Evolutionary conservation across 1,140 invertebrate species (phyloP), one percentile per base, ranked within the genome.

Genomic region (Pseudomyrmex flavicornis): DNA sequence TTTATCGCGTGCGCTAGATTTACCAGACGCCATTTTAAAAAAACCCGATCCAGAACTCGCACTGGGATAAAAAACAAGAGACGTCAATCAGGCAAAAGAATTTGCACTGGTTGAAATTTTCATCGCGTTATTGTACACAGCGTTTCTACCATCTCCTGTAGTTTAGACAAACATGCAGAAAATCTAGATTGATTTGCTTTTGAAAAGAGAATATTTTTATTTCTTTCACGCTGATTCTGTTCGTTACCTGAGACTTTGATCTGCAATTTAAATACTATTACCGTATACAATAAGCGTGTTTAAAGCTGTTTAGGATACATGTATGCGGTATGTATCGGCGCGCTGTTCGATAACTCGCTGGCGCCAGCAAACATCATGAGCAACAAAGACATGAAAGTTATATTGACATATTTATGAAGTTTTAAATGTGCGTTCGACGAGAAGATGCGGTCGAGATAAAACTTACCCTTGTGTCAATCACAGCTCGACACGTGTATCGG

Each of bases 401-500:
- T 58, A 69, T 8, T 2, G 44, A 8, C 48, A 72, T 35, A 79
- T 70, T 70, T 80, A 59, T 44, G 35, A 7, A 22, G 4, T 26
- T 20, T 46, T n/a, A 80, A 2, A 52, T n/a, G 69, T 17, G 22
- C 65, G 74, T 22, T 44, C n/a, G 35, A 10, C 58, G 35, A 35
- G 35, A 35, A 77, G 83, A 87, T 74, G 50, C 46, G 50, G 62
- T 69, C 76, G 12, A 82, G 84, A 83, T 88, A 88, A 56, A 74
- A 85, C 68, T 35, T 35, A 84, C 72, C 72, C 87, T 86, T 74
- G 84, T 84, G 88, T 90, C 89, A 86, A 88, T 89, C 76, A 83
- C 69, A 48, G 10, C 61, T 46, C 80, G 85, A 90, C 89, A 90
- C 72, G 88, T 90, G 88, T 90, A 90, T 65, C 63, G 75, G 73